Conservation (phyloP, 2,113 vertebrate species). For the Symphodus melops region DNA sequence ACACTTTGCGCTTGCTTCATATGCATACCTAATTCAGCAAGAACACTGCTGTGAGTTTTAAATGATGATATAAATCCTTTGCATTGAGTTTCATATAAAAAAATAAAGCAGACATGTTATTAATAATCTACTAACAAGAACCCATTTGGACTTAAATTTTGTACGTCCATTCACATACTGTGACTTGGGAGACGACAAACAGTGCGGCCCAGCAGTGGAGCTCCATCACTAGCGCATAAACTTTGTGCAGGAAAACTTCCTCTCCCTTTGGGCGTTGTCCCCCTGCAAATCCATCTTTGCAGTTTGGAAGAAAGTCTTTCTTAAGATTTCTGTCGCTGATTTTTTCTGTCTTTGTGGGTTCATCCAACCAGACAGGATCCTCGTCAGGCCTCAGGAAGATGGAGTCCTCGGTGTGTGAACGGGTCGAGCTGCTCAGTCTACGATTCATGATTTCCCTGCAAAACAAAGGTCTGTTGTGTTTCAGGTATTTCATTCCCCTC, state of each 20-base stretch:
- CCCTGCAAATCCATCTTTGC: constrained; percentile 44
- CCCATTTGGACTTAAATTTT: too few species aligned
- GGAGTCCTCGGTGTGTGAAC: constrained; percentile 78
- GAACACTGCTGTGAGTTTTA: too few species aligned
- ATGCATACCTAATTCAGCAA: too few species aligned
- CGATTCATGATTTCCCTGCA: constrained; percentile 76
- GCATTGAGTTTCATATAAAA: too few species aligned
- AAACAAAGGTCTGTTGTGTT: constrained; percentile 26
- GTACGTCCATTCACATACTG: constrained; percentile 78
- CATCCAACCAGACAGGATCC: constrained; percentile 76
- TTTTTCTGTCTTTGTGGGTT: constrained; percentile 68
- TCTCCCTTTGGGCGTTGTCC: constrained; percentile 49
- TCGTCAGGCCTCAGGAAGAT: constrained; percentile 77
- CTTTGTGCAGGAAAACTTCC: constrained; percentile 70
- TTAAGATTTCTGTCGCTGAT: constrained; percentile 47
- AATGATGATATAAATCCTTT: too few species aligned
- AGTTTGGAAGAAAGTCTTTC: constrained; percentile 45
- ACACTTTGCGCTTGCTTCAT: too few species aligned
- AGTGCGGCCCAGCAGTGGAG: constrained; percentile 84
- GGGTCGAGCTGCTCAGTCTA: constrained; percentile 78
- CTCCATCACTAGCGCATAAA: constrained; percentile 81
- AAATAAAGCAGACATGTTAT: too few species aligned
- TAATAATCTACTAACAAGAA: too few species aligned
- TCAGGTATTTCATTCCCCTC: background rate
- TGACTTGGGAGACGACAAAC: constrained; percentile 89